Conservation (phyloP, 2,797 vertebrate genomes). For the Oreochromis mossambicus region DNA sequence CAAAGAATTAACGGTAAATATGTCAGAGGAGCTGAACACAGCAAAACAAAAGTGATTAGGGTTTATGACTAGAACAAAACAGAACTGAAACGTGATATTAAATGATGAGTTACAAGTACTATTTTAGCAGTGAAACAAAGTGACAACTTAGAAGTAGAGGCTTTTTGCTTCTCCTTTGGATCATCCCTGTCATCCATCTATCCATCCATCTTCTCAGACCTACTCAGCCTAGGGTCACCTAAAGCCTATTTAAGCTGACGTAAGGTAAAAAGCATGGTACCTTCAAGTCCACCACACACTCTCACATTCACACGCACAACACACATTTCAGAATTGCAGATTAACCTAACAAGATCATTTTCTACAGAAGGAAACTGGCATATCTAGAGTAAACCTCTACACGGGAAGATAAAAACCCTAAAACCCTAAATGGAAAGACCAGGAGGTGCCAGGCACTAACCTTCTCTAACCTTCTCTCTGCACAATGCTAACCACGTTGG, state of each 20-base stretch:
- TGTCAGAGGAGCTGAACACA: not conserved
- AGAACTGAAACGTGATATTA: not conserved
- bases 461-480: not conserved
- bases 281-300: not conserved
- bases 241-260: not conserved
- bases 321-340: not conserved
- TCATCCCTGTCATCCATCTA: not conserved
- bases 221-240: not conserved
- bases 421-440: not conserved
- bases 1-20: not conserved
- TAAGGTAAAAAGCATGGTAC: not conserved
- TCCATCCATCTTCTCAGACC: not conserved
- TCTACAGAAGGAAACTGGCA: not conserved
- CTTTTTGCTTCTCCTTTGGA: not conserved
- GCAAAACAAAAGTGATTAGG: not conserved
- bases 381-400: not conserved
- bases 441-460: not conserved
- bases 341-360: not conserved
- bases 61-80: not conserved
- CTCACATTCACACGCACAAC: not conserved
- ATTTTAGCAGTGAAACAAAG: not conserved
- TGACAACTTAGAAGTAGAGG: not conserved
- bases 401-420: not conserved
- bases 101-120: not conserved
- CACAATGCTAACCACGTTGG: not conserved